phyloP scores from a whole-genome alignment of 2,113 vertebrate genomes.

The Shinisaurus crocodilurus region DNA sequence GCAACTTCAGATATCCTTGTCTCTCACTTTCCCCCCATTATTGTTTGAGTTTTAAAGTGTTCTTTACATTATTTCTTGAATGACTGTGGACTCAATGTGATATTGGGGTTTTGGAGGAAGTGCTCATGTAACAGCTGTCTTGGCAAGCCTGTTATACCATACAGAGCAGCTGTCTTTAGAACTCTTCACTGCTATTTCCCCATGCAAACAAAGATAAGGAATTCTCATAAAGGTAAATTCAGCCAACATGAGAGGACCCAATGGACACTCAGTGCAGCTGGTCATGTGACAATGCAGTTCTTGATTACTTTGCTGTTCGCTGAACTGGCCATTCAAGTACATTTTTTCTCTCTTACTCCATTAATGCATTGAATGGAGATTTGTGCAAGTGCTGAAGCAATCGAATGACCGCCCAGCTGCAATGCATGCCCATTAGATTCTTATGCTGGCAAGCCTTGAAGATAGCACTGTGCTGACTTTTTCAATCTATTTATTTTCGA shows the following conservation, averaged over 20 bases:
- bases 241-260: conserved; percentile 15
- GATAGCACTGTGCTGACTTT: too few relatives aligned
- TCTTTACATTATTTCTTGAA: conserved; percentile 27
- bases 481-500: too few relatives aligned
- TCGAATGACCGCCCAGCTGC: conserved; percentile 9
- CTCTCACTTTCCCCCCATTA: accelerated
- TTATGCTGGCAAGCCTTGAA: conserved; percentile 4
- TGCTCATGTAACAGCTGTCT: conserved; percentile 36
- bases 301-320: not conserved
- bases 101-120: conserved; percentile 28
- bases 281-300: conserved; percentile 6
- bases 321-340: conserved; percentile 19
- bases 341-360: not conserved
- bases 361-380: conserved; percentile 23
- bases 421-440: conserved; percentile 9
- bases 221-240: conserved; percentile 38
- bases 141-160: conserved; percentile 27
- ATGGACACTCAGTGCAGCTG: not conserved
- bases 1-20: not conserved
- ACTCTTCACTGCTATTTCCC: not conserved
- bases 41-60: not conserved
- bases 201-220: not conserved
- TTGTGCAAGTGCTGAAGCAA: not conserved
- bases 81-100: conserved; percentile 34
- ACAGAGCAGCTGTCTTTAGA: conserved; percentile 28